These are phyloP conservation scores for Pemphredon lugubris DNA, from an alignment of 2,888 invertebrate species.

Conservation along the genomic window DNA sequence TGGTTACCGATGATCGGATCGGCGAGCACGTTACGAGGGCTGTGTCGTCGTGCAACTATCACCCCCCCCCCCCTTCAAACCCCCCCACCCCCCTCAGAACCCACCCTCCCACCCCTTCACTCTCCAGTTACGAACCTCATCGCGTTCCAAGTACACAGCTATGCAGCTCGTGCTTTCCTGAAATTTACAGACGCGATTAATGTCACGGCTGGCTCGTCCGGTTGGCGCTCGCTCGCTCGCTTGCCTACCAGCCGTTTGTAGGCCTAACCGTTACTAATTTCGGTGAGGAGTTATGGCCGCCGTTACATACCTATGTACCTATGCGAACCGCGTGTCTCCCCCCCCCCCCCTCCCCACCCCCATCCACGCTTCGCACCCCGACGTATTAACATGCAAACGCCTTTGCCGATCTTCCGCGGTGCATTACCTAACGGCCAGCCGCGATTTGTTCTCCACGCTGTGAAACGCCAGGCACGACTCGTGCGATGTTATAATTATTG, in stretches of 20 bases:
- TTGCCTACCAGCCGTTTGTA: slow-evolving; percentile 58
- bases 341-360: no score
- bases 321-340: slow-evolving; percentile 7
- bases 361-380: not conserved
- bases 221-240: slow-evolving; percentile 43
- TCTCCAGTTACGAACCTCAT: slow-evolving; percentile 34
- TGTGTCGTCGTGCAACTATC: slow-evolving; percentile 8
- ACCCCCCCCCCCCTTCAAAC: slow-evolving; percentile 5
- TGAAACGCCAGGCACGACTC: slow-evolving; percentile 28
- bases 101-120: slow-evolving; percentile 2
- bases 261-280: slow-evolving; percentile 78
- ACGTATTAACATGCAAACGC: slow-evolving; percentile 36
- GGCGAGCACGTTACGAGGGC: slow-evolving; percentile 21
- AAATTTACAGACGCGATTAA: slow-evolving; percentile 74
- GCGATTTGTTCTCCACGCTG: slow-evolving; percentile 54
- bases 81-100: slow-evolving; percentile 2
- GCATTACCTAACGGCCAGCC: slow-evolving; percentile 54
- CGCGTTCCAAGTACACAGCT: slow-evolving; percentile 59
- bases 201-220: slow-evolving; percentile 68
- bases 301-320: slow-evolving; percentile 52
- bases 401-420: slow-evolving; percentile 33
- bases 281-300: slow-evolving; percentile 70
- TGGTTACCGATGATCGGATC: slow-evolving; percentile 49
- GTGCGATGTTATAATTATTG: slow-evolving; percentile 28
- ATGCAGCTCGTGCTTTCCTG: slow-evolving; percentile 60